Evolutionary conservation across 2,113 vertebrate species (phyloP).

Genomic region (Tringa solitaria): DNA sequence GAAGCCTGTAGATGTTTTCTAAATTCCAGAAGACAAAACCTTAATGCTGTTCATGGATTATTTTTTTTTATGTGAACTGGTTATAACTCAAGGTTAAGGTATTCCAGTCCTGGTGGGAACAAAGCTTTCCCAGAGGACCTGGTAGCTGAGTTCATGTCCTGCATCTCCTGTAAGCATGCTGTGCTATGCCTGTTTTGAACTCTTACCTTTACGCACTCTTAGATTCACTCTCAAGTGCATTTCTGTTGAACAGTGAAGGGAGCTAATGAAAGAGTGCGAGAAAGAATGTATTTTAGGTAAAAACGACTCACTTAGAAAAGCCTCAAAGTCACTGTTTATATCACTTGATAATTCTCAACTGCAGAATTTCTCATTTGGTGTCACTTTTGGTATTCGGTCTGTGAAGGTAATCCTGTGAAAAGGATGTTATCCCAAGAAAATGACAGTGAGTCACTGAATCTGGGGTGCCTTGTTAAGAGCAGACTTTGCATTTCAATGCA

Average conservation of each 20-base stretch:
- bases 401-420: background rate
- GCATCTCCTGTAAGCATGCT: background rate
- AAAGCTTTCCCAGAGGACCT: background rate
- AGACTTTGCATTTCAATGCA: background rate
- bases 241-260: background rate
- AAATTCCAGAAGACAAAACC: background rate
- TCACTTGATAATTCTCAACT: background rate
- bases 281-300: background rate
- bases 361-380: background rate
- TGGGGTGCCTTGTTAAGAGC: background rate
- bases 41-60: background rate
- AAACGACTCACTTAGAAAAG: background rate
- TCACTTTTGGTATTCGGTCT: background rate
- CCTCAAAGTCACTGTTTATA: background rate
- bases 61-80: background rate
- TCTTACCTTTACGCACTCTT: rapidly evolving
- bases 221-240: background rate
- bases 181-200: background rate
- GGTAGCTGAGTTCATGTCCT: background rate
- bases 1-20: background rate
- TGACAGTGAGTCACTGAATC: background rate
- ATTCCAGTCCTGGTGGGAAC: background rate
- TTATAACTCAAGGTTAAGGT: background rate
- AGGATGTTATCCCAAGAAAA: background rate
- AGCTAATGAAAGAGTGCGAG: background rate